phyloP scores from a whole-genome alignment of 2,113 vertebrate genomes.

The Grus americana region DNA sequence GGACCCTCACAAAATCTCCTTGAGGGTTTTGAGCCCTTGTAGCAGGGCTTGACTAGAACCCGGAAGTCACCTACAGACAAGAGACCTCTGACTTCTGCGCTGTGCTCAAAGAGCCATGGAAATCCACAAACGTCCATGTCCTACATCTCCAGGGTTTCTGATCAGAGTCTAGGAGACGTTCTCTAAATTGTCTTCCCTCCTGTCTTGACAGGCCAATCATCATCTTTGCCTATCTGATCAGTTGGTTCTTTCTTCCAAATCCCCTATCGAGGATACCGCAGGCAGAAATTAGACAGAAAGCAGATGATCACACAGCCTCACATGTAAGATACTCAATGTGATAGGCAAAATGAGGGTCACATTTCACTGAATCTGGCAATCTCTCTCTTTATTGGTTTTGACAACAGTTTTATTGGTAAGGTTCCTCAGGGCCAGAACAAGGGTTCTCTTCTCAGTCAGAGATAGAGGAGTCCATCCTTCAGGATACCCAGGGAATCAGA shows the following conservation, averaged over 20 bases:
- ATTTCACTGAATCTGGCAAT: background rate
- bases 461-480: background rate
- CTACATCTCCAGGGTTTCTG: background rate
- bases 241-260: background rate
- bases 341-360: background rate
- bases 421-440: background rate
- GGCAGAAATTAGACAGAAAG: background rate
- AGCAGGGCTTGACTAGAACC: background rate
- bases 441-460: background rate
- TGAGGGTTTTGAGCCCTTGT: background rate
- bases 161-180: background rate
- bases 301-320: background rate
- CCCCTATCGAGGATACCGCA: background rate
- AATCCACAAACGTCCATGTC: background rate
- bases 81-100: background rate
- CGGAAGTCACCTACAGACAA: background rate
- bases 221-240: background rate
- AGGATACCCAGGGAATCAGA: background rate
- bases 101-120: accelerated
- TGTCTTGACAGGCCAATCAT: background rate
- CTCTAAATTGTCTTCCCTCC: background rate
- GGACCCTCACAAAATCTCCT: background rate
- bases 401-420: background rate
- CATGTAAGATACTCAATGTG: background rate
- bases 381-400: background rate